Conservation (phyloP, 2,797 vertebrate genomes). For the Anguilla obscura region DNA sequence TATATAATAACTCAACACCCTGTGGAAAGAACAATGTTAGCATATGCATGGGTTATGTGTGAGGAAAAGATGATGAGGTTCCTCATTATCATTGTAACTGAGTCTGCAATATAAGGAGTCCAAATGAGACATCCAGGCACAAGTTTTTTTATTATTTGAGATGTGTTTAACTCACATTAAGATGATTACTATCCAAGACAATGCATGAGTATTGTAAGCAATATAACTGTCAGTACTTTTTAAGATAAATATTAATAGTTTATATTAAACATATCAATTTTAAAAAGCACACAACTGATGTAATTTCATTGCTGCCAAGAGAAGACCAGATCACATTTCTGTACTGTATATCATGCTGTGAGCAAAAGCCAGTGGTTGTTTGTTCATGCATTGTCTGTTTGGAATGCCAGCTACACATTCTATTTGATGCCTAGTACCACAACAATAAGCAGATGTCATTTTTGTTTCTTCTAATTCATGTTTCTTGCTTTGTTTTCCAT, state of each 20-base stretch:
- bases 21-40: conserved; percentile 7
- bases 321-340: not conserved
- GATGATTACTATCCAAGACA: not conserved
- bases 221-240: not conserved
- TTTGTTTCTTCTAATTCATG: not conserved
- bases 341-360: not conserved
- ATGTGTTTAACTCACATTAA: not conserved
- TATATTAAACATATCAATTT: not conserved
- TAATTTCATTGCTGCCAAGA: not conserved
- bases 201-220: not conserved
- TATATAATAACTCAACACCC: not conserved
- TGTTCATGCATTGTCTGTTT: not conserved
- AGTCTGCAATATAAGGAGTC: not conserved
- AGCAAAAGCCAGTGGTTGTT: not conserved
- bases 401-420: not conserved
- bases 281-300: not conserved
- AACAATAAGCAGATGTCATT: not conserved
- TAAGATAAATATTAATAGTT: not conserved
- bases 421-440: not conserved
- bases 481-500: not conserved
- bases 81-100: not conserved
- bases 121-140: not conserved
- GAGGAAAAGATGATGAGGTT: not conserved
- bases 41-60: not conserved
- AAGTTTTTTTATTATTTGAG: not conserved